Evolutionary conservation across 2,113 vertebrate genomes (phyloP), one percentile per base, ranked within the genome.

Genomic region (Todiramphus saurophagus): DNA sequence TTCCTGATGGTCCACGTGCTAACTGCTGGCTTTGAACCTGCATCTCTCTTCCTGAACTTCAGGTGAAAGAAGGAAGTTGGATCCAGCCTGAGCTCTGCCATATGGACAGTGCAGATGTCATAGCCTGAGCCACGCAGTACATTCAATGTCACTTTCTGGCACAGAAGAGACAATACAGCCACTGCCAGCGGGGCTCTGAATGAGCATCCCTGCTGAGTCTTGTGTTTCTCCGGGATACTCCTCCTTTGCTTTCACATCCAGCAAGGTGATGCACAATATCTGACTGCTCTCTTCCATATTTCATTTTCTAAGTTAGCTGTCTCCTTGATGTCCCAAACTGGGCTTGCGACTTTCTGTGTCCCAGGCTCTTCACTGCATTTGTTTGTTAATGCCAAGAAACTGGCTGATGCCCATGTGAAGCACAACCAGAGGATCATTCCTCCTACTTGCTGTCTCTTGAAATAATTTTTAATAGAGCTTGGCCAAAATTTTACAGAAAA

Each of bases 391-490:
- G 60, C 21, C 37, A 81, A 50, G 56, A 25, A 67, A 4, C 50
- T 59, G 43, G 43, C 23, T 0, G 1, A 51, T 63, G 46, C 3
- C 28, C 41, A 11, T 0, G 1, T n/a, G 48, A 72, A 70, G 11
- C 39, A 30, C 50, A 48, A 17, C 24, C 58, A 80, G 28, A 86
- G 14, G 18, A 53, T 89, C 33, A 14, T 43, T 41, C 11, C 31
- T 73, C 46, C 43, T 44, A 2, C 44, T 44, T 84, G 15, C 18
- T 5, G 5, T 9, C 7, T 50, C 55, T 37, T 72, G 12, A 51
- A 78, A 63, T 46, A 8, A 13, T 43, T 84, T 81, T 81, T 51
- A 68, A 18, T 15, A 8, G 11, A 7, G 13, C 10, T 28, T 33
- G 2, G 16, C 17, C 16, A 48, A 35, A 56, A 68, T 53, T 70